Percentiles rank a stretch among this genome's conserved stretches.
Evolutionary conservation across 2,797 vertebrate genomes (phyloP).

Genomic region (Pachyuromys duprasi): DNA sequence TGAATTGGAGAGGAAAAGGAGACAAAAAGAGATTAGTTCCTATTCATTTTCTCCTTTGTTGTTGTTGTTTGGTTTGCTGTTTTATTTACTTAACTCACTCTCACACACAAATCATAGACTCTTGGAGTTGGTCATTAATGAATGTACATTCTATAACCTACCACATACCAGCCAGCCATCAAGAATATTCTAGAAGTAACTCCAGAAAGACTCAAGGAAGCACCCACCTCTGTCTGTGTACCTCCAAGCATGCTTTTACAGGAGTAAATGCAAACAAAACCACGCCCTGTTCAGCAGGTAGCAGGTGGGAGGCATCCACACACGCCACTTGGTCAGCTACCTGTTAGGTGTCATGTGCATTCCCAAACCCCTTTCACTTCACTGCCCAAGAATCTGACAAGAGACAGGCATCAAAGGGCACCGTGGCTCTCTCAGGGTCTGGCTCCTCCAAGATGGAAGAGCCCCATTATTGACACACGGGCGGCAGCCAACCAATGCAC

Average conservation of each 20-base stretch:
- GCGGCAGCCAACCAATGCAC: accelerated
- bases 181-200: neutral
- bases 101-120: neutral
- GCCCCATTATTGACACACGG: accelerated
- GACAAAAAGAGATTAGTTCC: neutral
- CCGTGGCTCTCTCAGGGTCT: neutral
- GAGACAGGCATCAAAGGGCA: neutral
- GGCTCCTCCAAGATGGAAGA: neutral
- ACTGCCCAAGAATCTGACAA: neutral
- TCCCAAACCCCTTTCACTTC: neutral
- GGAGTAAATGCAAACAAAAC: too few species aligned
- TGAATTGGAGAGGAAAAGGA: neutral
- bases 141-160: neutral
- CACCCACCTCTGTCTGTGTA: neutral
- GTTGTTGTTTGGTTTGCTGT: neutral
- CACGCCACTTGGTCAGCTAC: neutral
- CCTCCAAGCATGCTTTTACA: neutral
- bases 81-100: neutral
- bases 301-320: accelerated
- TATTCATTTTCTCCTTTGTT: neutral
- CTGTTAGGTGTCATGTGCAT: too few species aligned
- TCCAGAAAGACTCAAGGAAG: neutral
- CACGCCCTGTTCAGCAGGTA: accelerated
- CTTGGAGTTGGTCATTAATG: neutral
- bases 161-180: neutral